Conservation (phyloP, 1,140 invertebrate genomes). For the Tigriopus japonicus region DNA sequence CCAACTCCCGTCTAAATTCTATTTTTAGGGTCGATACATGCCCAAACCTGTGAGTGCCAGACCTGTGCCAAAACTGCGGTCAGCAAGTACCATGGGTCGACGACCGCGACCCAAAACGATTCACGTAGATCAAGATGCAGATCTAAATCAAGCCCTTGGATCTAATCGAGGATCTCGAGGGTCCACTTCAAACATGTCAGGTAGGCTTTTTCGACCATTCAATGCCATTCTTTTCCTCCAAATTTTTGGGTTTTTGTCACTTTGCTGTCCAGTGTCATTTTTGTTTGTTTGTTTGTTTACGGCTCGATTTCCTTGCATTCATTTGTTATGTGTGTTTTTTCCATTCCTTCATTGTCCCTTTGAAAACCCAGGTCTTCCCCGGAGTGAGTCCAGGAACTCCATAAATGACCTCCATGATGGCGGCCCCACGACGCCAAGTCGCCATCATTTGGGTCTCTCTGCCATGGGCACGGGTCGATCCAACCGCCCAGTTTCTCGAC, state of each 20-base stretch:
- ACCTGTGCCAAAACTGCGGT: conserved; percentile 21
- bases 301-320: neutral
- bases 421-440: neutral
- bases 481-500: neutral
- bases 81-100: conserved; percentile 21
- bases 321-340: neutral
- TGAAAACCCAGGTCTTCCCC: neutral
- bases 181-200: conserved; percentile 53
- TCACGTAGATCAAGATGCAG: conserved; percentile 52
- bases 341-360: no score
- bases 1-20: no score
- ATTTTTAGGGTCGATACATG: conserved; percentile 20
- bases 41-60: conserved; percentile 22
- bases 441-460: neutral
- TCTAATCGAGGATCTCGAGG: conserved; percentile 54
- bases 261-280: neutral
- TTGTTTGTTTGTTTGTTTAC: no score
- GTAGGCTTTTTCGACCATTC: conserved; percentile 27
- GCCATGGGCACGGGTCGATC: neutral
- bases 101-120: conserved; percentile 65
- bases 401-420: neutral
- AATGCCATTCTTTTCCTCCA: neutral
- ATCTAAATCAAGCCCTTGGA: conserved; percentile 28
- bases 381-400: conserved; percentile 1
- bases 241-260: neutral